Conservation (phyloP, 2,797 vertebrate species). For the Gymnoscopelus braueri region DNA sequence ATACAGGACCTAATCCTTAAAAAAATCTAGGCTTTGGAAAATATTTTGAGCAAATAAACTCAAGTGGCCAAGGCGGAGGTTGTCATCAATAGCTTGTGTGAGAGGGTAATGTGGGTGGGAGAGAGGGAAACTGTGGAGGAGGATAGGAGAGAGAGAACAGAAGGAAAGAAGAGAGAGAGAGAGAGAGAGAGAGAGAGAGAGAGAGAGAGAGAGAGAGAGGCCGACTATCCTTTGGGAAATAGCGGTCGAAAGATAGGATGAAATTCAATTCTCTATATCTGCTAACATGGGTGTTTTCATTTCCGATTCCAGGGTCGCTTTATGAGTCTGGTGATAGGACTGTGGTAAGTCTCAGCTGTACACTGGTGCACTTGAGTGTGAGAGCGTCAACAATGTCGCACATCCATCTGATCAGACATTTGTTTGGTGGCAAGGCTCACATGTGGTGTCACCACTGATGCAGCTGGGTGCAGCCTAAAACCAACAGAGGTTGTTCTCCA, state of each 20-base stretch:
- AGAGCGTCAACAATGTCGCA: conserved; percentile 20
- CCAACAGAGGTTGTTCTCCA: conserved; percentile 31
- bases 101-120: not conserved
- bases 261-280: not conserved
- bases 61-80: not conserved
- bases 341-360: not conserved
- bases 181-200: not conserved
- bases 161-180: not conserved
- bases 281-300: not conserved
- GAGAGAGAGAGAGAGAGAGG: not conserved
- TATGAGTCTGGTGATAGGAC: not conserved
- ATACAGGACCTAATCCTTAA: conserved; percentile 58
- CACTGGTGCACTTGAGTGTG: conserved; percentile 1
- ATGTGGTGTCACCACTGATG: conserved; percentile 15
- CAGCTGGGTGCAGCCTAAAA: conserved; percentile 27
- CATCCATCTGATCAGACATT: conserved; percentile 23
- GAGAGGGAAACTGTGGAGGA: not conserved
- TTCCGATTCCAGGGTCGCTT: not conserved
- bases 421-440: conserved; percentile 13
- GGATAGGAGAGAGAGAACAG: not conserved
- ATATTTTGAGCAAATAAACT: too few relatives aligned
- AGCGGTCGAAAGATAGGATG: not conserved
- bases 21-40: not conserved
- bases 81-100: not conserved
- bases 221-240: not conserved